phyloP scores from a whole-genome alignment of 2,888 invertebrate genomes.

The Heliconius ismenius region DNA sequence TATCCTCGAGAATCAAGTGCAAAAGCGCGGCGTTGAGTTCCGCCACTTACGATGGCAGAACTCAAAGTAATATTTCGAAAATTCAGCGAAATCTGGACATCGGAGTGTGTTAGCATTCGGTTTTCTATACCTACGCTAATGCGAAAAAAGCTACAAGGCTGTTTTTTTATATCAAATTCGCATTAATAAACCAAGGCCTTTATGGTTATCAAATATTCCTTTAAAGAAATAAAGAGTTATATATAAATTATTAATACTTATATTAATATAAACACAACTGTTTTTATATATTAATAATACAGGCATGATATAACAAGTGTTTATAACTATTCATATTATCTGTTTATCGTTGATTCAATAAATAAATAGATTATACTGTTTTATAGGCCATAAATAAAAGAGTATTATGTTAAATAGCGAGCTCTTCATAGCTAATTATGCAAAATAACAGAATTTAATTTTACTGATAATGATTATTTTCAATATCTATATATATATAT shows the following conservation, averaged over 20 bases:
- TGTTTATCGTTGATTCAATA: slow-evolving; percentile 11
- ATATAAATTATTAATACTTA: neutral
- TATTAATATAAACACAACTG: neutral
- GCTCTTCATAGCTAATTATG: slow-evolving; percentile 13
- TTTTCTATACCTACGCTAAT: too few relatives aligned
- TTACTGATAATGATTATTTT: neutral
- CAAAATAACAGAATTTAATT: slow-evolving; percentile 3
- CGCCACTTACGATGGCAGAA: too few relatives aligned
- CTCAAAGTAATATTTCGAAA: too few relatives aligned
- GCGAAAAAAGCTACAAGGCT: too few relatives aligned
- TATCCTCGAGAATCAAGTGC: too few relatives aligned
- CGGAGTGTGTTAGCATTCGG: too few relatives aligned
- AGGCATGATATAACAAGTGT: slow-evolving; percentile 11
- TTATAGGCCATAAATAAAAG: slow-evolving; percentile 17
- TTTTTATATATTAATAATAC: slow-evolving; percentile 13
- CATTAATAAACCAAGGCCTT: too few relatives aligned
- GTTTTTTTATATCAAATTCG: too few relatives aligned
- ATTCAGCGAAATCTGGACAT: too few relatives aligned
- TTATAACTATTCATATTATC: slow-evolving; percentile 10
- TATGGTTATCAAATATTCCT: too few relatives aligned
- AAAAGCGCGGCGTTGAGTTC: too few relatives aligned
- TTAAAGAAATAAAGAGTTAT: neutral
- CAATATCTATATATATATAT: neutral
- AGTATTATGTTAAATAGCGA: slow-evolving; percentile 5
- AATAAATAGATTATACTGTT: slow-evolving; percentile 10